Base-by-base conservation (phyloP, 2,888 invertebrate genomes). In the Pollenia labialis region DNA sequence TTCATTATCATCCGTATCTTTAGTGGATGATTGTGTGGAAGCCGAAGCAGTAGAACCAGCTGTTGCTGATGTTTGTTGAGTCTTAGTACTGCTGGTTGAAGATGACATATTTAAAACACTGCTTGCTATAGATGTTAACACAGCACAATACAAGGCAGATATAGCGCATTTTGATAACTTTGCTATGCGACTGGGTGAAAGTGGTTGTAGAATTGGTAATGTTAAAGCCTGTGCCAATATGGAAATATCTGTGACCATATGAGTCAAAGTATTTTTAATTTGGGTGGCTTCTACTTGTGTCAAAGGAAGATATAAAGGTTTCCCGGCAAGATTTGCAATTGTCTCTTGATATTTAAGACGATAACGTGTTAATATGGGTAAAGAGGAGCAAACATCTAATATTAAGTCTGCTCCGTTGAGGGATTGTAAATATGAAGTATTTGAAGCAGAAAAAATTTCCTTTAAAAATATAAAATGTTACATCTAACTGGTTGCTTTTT, bases 181-280 rank as follows among this genome's bases (percentile, higher is more conserved):
- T 83, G 96, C 95, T 68, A 98, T 95, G 90, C 98, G 96, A n/a
- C 95, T 95, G 4, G 97, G 95, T 11, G 97, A 97, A 89, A 98
- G 94, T 0, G 98, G 98, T 92, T 98, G 98, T 77, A 98, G 93
- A 84, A 98, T 87, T 0, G 98, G 98, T 89, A 99, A 94, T 18
- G 97, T 96, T 89, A 98, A 94, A 9, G 97, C 97, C 88, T 96
- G 95, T 91, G 96, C 96, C 48, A 93, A 71, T 82, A 97, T 97
- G 62, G 98, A 95, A 87, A 98, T 96, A 92, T 98, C 98, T 87
- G 96, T 96, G 85, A 97, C 95, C 89, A 98, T 95, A 88, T 96
- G 95, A 88, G 96, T 96, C 89, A 97, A 95, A 92, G 94, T 94
- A 92, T 90, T 95, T 93, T 95, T 96, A 90, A 96, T 95, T 91